These are phyloP conservation scores for Galerucella calmariensis DNA, from an alignment of 2,888 invertebrate genomes.

Conservation along the genomic window DNA sequence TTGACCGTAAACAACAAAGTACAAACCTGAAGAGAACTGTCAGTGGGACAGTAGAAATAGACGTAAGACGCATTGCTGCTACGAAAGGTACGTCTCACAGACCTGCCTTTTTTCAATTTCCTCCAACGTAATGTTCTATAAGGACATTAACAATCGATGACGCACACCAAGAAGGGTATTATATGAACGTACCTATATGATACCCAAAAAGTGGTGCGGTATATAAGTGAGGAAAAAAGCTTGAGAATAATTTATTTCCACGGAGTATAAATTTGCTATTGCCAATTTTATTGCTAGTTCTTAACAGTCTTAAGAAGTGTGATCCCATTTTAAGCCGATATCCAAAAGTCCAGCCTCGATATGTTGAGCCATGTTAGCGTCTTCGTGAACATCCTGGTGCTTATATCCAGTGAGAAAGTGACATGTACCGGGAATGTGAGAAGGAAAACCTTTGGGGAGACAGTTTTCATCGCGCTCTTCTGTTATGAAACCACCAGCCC, in stretches of 20 bases:
- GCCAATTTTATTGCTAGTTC: slow-evolving; percentile 34
- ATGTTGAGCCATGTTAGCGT: slow-evolving; percentile 73
- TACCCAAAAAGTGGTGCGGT: slow-evolving; percentile 17
- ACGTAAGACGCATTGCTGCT: no score
- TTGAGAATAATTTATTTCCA: slow-evolving; percentile 15
- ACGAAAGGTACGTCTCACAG: no score
- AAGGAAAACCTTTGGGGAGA: slow-evolving; percentile 87
- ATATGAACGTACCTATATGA: neutral
- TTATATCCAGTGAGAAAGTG: slow-evolving; percentile 85
- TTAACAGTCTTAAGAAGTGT: slow-evolving; percentile 36
- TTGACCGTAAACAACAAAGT: no score
- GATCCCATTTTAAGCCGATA: slow-evolving; percentile 66
- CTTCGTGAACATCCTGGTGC: slow-evolving; percentile 74
- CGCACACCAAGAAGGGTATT: no score
- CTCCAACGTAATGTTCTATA: no score
- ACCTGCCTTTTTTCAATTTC: no score
- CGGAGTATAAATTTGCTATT: slow-evolving; percentile 18
- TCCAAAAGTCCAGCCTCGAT: slow-evolving; percentile 75
- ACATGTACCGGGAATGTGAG: slow-evolving; percentile 82
- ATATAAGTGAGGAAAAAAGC: slow-evolving; percentile 13
- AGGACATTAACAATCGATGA: no score
- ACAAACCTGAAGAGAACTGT: no score
- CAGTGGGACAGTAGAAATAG: no score
- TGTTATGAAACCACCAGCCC: slow-evolving; percentile 81
- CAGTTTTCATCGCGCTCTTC: slow-evolving; percentile 80